A percentile compares a stretch with the other conserved stretches of the same genome.
phyloP scores from a whole-genome alignment of 2,888 invertebrate species.

The Amiota mariae region DNA sequence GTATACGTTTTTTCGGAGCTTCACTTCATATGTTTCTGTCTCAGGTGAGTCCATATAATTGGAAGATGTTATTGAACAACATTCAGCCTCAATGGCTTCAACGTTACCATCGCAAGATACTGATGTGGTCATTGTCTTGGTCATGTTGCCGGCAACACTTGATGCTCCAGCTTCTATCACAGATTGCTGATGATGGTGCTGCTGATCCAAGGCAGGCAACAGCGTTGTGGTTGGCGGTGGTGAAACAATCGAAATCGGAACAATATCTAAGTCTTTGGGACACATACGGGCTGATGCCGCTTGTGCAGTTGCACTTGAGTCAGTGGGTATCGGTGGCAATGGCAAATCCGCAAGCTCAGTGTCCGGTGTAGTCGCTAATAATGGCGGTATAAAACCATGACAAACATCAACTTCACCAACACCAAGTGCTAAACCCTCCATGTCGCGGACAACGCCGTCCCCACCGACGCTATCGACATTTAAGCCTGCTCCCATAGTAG shows the following conservation, averaged over 20 bases:
- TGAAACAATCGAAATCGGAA: conserved; percentile 71
- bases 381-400: conserved; percentile 28
- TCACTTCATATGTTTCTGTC: conserved; percentile 91
- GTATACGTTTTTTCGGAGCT: conserved; percentile 92
- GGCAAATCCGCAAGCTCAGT: conserved; percentile 71
- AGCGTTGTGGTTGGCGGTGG: conserved; percentile 58
- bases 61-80: conserved; percentile 60
- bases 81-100: conserved; percentile 51
- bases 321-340: conserved; percentile 70
- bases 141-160: conserved; percentile 41
- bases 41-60: conserved; percentile 82
- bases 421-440: conserved; percentile 26
- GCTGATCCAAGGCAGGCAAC: conserved; percentile 44
- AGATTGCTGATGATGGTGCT: conserved; percentile 56
- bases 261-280: conserved; percentile 69
- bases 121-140: conserved; percentile 45
- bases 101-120: neutral
- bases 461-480: conserved; percentile 23
- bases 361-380: conserved; percentile 57
- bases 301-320: conserved; percentile 31
- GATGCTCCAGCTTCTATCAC: conserved; percentile 62
- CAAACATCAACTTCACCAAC: conserved; percentile 16
- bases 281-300: conserved; percentile 58
- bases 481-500: conserved; percentile 50
- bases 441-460: conserved; percentile 28